phyloP scores from a whole-genome alignment of 1,140 invertebrate species.

The Pseudachorutes palmiensis region DNA sequence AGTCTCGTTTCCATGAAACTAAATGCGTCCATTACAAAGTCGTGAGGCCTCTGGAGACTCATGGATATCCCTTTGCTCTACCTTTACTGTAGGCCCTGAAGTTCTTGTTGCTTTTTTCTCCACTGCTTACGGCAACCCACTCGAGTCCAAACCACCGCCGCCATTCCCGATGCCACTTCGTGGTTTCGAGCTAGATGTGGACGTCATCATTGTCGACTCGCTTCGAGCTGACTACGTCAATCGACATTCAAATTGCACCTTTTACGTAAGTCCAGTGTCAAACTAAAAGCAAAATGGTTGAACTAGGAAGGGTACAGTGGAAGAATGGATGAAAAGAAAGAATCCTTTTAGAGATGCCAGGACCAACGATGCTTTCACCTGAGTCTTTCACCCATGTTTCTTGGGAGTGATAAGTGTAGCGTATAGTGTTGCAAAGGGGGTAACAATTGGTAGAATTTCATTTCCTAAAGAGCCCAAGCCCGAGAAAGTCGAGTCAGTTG shows the following conservation, averaged over 20 bases:
- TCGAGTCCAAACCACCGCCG: conserved; percentile 43
- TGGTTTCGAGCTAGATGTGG: conserved; percentile 71
- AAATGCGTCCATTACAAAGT: background rate
- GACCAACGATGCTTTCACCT: too few relatives aligned
- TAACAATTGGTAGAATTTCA: too few relatives aligned
- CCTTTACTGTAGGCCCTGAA: conserved; percentile 53
- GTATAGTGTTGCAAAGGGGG: too few relatives aligned
- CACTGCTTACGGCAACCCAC: conserved; percentile 56
- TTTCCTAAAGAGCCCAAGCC: too few relatives aligned
- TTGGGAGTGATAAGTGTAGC: too few relatives aligned
- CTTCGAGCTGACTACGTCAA: conserved; percentile 61
- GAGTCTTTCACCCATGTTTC: too few relatives aligned
- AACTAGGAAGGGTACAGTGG: background rate
- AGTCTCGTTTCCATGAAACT: too few relatives aligned
- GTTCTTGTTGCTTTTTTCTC: conserved; percentile 70
- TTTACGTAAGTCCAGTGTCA: conserved; percentile 29
- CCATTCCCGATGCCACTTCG: conserved; percentile 52
- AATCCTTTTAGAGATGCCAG: too few relatives aligned
- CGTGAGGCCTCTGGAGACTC: background rate
- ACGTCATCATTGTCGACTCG: conserved; percentile 76
- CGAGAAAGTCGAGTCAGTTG: too few relatives aligned
- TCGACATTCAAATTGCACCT: conserved; percentile 29
- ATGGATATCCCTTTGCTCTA: conserved; percentile 49
- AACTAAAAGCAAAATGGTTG: background rate
- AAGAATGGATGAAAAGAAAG: too few relatives aligned